A percentile compares a stretch with the other conserved stretches of the same genome.
Conservation (phyloP, 2,888 invertebrate genomes). For the Abscondita cerata region DNA sequence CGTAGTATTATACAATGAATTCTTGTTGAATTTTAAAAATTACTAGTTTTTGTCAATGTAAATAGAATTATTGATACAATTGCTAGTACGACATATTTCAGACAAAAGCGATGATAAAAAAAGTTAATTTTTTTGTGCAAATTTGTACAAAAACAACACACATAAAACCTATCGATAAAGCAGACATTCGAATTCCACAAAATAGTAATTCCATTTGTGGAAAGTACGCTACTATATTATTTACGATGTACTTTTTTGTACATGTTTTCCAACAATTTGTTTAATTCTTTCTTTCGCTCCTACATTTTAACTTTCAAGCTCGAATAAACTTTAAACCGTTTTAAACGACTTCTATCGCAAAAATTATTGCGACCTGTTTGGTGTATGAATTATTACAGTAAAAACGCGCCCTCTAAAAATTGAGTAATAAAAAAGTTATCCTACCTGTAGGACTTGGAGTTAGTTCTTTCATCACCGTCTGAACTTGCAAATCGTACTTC, state of each 20-base stretch:
- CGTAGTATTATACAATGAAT: no score
- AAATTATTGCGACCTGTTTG: not conserved
- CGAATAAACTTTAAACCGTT: not conserved
- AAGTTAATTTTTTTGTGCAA: no score
- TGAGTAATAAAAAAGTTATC: conserved; percentile 4
- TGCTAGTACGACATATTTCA: no score
- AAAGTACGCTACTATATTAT: not conserved
- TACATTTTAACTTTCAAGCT: not conserved
- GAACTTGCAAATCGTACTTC: conserved; percentile 72
- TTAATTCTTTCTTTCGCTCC: not conserved
- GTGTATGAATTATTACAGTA: no score
- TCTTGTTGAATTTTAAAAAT: no score
- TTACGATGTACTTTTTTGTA: conserved; percentile 1
- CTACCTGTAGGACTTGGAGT: conserved; percentile 79
- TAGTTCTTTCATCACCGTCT: conserved; percentile 74
- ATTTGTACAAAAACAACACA: no score
- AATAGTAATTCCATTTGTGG: conserved; percentile 3
- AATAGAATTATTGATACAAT: no score
- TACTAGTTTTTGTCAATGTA: no score
- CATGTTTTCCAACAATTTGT: not conserved
- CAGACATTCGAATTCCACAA: no score
- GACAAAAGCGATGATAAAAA: no score
- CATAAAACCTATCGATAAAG: no score
- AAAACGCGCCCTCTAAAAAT: no score
- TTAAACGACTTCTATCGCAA: not conserved